Percentiles rank a stretch among this genome's conserved stretches.
Evolutionary conservation across 2,113 vertebrate species (phyloP).

Genomic region (Podarcis raffonei): DNA sequence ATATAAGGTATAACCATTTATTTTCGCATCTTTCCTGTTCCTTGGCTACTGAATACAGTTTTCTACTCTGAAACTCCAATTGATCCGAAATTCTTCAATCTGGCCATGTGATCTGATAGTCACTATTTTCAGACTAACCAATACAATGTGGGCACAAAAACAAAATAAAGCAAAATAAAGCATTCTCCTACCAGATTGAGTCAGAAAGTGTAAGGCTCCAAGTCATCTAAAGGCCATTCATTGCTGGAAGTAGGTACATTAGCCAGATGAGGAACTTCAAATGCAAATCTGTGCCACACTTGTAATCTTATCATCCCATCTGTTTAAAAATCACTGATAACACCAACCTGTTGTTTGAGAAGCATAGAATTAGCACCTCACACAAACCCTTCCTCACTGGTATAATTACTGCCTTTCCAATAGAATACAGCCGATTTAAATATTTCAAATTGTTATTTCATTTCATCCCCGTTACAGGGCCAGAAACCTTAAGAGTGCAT

Average conservation of each 20-base stretch:
- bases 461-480: no score
- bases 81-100: conserved; percentile 12
- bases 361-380: background rate
- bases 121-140: background rate
- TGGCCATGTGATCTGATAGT: fast-evolving
- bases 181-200: background rate
- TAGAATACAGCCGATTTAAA: no score
- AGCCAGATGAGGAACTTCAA: no score
- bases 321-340: background rate
- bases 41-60: background rate
- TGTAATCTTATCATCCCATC: no score
- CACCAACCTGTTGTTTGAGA: background rate
- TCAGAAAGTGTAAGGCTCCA: background rate
- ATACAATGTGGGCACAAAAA: fast-evolving
- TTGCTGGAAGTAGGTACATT: no score
- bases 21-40: background rate
- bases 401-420: background rate
- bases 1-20: background rate
- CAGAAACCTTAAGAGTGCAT: no score
- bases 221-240: no score
- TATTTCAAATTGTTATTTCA: no score
- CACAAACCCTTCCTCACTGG: no score
- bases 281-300: no score
- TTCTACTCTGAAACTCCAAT: background rate
- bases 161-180: background rate